A percentile compares a stretch with the other conserved stretches of the same genome.
Conservation (phyloP, 1,140 invertebrate species). For the Leptinotarsa lineolata region DNA sequence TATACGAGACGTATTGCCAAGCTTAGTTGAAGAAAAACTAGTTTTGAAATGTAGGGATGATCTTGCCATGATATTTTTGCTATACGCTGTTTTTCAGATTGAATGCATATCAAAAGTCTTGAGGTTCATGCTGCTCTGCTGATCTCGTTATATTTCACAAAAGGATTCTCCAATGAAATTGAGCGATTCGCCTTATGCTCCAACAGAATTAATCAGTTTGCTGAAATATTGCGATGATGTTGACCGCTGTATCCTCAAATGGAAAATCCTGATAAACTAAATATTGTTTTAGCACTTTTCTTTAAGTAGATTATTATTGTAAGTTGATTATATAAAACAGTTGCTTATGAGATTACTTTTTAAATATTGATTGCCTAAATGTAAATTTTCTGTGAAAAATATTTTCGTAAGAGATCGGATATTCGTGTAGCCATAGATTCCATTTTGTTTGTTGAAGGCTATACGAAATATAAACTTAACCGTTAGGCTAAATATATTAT, state of each 20-base stretch:
- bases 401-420: constrained; percentile 32
- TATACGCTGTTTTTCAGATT: constrained; percentile 40
- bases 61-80: constrained; percentile 44
- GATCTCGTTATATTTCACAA: constrained; percentile 9
- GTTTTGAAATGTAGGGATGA: constrained; percentile 34
- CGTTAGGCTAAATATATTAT: constrained; percentile 42
- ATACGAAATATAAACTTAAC: constrained; percentile 36
- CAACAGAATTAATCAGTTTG: constrained; percentile 27
- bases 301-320: constrained; percentile 5
- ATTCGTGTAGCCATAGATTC: constrained; percentile 28
- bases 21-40: constrained; percentile 36
- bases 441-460: constrained; percentile 33
- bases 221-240: no score
- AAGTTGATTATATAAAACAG: constrained; percentile 11
- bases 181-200: neutral
- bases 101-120: constrained; percentile 42
- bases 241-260: no score
- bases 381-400: constrained; percentile 37
- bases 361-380: constrained; percentile 28
- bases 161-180: no score
- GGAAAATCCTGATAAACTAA: no score
- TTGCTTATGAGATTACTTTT: constrained; percentile 35
- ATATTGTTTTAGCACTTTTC: no score
- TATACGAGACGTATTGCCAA: constrained; percentile 50
- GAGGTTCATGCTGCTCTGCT: neutral